These are phyloP conservation scores for Aphrophora alni DNA, from an alignment of 2,888 invertebrate species.

Conservation along the genomic window DNA sequence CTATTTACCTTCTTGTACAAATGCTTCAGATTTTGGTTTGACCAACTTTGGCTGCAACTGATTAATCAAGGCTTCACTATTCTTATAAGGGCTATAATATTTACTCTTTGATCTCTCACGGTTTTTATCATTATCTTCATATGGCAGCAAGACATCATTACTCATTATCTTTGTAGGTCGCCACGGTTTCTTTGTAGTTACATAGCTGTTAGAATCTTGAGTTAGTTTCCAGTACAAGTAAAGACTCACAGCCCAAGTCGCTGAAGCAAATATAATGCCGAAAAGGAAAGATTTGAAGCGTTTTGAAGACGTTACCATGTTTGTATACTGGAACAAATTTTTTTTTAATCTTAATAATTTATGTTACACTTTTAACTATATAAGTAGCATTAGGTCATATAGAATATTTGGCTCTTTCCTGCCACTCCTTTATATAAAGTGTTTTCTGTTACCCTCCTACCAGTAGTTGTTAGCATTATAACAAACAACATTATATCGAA, in stretches of 20 bases:
- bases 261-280: constrained; percentile 75
- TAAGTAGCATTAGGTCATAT: too few species aligned
- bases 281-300: constrained; percentile 62
- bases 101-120: constrained; percentile 43
- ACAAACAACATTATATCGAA: too few species aligned
- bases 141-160: constrained; percentile 48
- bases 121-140: constrained; percentile 48
- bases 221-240: constrained; percentile 73
- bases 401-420: too few species aligned
- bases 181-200: constrained; percentile 7
- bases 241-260: constrained; percentile 75
- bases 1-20: neutral
- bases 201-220: constrained; percentile 55
- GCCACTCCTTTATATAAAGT: too few species aligned
- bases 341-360: too few species aligned
- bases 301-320: neutral
- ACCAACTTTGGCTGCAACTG: constrained; percentile 53
- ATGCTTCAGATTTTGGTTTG: constrained; percentile 42
- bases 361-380: too few species aligned
- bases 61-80: constrained; percentile 59
- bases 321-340: too few species aligned
- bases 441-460: too few species aligned
- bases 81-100: constrained; percentile 52
- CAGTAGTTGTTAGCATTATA: too few species aligned
- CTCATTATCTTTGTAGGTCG: constrained; percentile 26